Percentiles rank a stretch among this genome's conserved stretches.
Conservation (phyloP, 2,888 invertebrate genomes). For the Allacma fusca region DNA sequence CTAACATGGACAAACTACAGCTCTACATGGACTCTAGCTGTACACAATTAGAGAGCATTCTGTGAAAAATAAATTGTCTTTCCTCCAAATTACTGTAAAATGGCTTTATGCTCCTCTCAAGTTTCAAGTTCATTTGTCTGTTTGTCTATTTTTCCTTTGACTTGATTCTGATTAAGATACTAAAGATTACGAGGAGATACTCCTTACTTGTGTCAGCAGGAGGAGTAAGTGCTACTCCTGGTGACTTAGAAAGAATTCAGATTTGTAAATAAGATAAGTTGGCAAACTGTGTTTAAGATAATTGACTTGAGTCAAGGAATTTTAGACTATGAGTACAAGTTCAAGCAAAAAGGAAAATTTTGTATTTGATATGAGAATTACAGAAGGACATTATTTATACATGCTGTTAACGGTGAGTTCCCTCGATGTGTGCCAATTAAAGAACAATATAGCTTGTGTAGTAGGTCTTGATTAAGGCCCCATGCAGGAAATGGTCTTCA, state of each 20-base stretch:
- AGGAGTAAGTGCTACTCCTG: neutral
- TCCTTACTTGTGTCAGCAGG: neutral
- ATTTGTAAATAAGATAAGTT: neutral
- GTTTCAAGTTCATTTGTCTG: neutral
- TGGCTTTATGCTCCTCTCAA: neutral
- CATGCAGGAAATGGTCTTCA: conserved; percentile 11
- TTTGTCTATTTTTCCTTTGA: neutral
- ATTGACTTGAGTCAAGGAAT: neutral
- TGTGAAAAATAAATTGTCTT: conserved; percentile 14
- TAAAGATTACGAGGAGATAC: too few relatives aligned
- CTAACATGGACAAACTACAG: too few relatives aligned
- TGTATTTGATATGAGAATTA: too few relatives aligned
- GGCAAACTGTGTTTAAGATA: neutral
- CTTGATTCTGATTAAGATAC: neutral
- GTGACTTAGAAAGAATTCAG: neutral
- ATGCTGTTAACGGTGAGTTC: too few relatives aligned
- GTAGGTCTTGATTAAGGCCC: neutral
- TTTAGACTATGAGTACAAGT: neutral
- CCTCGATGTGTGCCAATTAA: neutral
- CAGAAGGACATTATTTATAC: too few relatives aligned
- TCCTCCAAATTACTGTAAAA: neutral
- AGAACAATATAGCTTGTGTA: neutral
- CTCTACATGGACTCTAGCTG: neutral
- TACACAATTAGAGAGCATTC: neutral
- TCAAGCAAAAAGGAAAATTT: neutral